Conservation (phyloP, 2,888 invertebrate species). For the Candidula unifasciata region DNA sequence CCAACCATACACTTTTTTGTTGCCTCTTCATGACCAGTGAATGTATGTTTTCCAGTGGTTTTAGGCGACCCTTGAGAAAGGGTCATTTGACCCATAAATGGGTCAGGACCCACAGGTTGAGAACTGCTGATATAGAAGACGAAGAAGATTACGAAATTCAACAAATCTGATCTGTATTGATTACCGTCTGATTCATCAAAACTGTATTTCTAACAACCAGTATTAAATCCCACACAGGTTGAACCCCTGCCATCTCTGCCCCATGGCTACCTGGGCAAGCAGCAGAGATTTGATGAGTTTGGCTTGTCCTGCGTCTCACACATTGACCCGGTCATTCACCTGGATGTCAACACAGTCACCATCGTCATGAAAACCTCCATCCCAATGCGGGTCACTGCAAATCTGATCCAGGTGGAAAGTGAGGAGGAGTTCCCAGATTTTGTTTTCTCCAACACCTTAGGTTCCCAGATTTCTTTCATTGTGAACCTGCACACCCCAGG, state of each 20-base stretch:
- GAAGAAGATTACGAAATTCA: too few relatives aligned
- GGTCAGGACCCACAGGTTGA: too few relatives aligned
- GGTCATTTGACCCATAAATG: too few relatives aligned
- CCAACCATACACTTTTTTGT: too few relatives aligned
- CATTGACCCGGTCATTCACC: conserved; percentile 75
- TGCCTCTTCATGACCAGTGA: too few relatives aligned
- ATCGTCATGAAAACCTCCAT: conserved; percentile 68
- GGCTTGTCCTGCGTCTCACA: conserved; percentile 73
- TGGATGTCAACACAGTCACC: conserved; percentile 70
- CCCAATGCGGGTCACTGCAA: conserved; percentile 76
- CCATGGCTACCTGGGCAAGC: conserved; percentile 77
- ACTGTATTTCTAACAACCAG: too few relatives aligned
- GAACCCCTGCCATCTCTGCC: conserved; percentile 75
- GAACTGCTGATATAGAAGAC: too few relatives aligned
- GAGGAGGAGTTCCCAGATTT: conserved; percentile 72
- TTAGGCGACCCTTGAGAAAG: too few relatives aligned
- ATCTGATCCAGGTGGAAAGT: conserved; percentile 74
- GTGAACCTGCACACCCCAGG: conserved; percentile 72
- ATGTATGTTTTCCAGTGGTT: too few relatives aligned
- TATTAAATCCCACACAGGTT: conserved; percentile 3
- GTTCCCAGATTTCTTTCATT: conserved; percentile 68
- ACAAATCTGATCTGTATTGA: too few relatives aligned
- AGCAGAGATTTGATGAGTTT: conserved; percentile 75
- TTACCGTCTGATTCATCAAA: too few relatives aligned
- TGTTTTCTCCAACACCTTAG: conserved; percentile 74